phyloP scores from a whole-genome alignment of 2,888 invertebrate species.

The Clanis bilineata region DNA sequence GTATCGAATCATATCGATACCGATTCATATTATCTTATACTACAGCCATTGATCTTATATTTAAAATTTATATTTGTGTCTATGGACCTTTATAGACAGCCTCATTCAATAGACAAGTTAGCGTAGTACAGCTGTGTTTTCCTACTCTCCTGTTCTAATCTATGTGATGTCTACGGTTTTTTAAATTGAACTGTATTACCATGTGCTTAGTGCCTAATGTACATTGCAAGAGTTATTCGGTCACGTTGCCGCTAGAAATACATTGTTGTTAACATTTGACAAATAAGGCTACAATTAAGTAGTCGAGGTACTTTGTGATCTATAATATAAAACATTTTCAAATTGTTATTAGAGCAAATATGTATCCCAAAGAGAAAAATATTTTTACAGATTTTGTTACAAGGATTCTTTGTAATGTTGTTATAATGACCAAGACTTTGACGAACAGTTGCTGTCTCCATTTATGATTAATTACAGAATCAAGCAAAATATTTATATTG shows the following conservation, averaged over 20 bases:
- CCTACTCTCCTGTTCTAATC: slow-evolving; percentile 32
- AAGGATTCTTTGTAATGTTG: no score
- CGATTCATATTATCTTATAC: slow-evolving; percentile 34
- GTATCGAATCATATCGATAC: slow-evolving; percentile 30
- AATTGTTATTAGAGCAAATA: background rate
- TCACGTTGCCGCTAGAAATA: background rate
- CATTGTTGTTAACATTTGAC: background rate
- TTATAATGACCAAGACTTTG: background rate
- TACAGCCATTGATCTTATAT: slow-evolving; percentile 31
- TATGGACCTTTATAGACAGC: slow-evolving; percentile 31
- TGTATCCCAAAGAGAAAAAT: background rate
- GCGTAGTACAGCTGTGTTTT: slow-evolving; percentile 33
- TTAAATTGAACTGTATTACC: slow-evolving; percentile 8
- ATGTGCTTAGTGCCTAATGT: slow-evolving; percentile 19
- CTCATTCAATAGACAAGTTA: slow-evolving; percentile 36
- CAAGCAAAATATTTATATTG: background rate
- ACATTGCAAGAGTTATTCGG: background rate
- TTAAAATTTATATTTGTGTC: slow-evolving; percentile 13
- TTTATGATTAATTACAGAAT: no score
- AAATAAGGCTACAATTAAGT: background rate
- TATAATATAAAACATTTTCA: background rate
- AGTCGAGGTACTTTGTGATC: background rate
- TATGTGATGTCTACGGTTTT: slow-evolving; percentile 21
- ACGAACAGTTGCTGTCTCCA: background rate
- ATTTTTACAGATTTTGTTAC: background rate